Percentiles rank a stretch among this genome's conserved stretches.
These are phyloP conservation scores for Drosophila barbarae DNA, from an alignment of 2,888 invertebrate genomes.

Conservation along the genomic window DNA sequence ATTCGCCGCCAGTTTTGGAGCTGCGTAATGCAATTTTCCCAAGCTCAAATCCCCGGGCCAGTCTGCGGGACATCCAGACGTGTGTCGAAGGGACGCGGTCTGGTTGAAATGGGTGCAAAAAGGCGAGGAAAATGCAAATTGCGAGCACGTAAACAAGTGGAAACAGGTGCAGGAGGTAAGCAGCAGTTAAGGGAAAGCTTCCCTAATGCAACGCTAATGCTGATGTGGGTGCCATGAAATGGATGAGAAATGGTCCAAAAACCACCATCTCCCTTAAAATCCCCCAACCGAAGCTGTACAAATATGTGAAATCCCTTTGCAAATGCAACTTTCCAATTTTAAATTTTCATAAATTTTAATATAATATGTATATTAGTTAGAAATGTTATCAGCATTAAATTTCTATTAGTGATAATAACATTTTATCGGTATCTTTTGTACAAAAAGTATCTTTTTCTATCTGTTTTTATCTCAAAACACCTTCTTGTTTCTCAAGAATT, in stretches of 20 bases:
- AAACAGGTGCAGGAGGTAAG: slow-evolving; percentile 22
- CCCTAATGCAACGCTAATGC: slow-evolving; percentile 20
- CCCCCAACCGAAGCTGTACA: background rate
- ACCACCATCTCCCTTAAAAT: too few species aligned
- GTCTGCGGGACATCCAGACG: background rate
- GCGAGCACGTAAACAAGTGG: slow-evolving; percentile 60
- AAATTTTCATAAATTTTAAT: background rate
- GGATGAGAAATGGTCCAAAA: slow-evolving; percentile 8
- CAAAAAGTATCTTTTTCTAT: background rate
- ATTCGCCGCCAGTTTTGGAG: slow-evolving; percentile 24
- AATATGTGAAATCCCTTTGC: background rate
- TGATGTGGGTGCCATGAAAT: slow-evolving; percentile 11
- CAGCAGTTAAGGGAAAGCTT: slow-evolving; percentile 25
- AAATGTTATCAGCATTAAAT: background rate
- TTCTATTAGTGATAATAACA: background rate
- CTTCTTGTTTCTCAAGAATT: background rate
- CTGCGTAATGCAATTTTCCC: slow-evolving; percentile 41
- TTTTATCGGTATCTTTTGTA: background rate
- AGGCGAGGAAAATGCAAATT: slow-evolving; percentile 52
- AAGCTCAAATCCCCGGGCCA: slow-evolving; percentile 31
- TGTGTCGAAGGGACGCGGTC: slow-evolving; percentile 4
- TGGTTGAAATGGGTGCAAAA: background rate
- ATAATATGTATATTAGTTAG: background rate
- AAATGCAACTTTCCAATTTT: background rate
- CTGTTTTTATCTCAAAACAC: background rate